Evolutionary conservation across 2,113 vertebrate genomes (phyloP).

Genomic region (Cranoglanis bouderius): DNA sequence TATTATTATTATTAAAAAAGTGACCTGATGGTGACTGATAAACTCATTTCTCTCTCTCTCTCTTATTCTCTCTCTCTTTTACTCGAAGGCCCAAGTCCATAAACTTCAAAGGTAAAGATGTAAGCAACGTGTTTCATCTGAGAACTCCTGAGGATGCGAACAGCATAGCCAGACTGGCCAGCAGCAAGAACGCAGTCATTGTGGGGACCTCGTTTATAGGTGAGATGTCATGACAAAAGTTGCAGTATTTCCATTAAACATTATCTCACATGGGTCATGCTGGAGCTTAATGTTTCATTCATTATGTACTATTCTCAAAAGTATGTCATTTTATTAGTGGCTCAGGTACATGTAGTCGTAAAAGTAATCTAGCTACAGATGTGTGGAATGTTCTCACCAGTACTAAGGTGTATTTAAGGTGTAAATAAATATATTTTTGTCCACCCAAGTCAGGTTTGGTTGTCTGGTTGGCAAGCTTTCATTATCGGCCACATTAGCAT

Average conservation of each 20-base stretch:
- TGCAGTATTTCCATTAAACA: not conserved
- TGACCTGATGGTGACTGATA: not conserved
- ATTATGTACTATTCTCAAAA: not conserved
- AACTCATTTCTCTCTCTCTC: not conserved
- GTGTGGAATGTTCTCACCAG: not conserved
- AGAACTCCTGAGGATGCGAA: conserved; percentile 91
- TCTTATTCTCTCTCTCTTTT: not conserved
- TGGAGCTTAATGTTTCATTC: not conserved
- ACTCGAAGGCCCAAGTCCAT: conserved; percentile 84
- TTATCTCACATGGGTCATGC: not conserved
- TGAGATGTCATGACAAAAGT: conserved; percentile 62
- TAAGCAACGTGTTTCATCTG: conserved; percentile 90
- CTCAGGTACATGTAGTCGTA: not conserved
- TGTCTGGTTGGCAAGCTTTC: not conserved
- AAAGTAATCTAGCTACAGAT: not conserved
- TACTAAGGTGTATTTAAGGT: not conserved
- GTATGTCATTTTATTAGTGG: not conserved
- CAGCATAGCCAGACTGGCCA: conserved; percentile 85
- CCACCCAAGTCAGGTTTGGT: not conserved
- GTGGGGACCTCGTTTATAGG: conserved; percentile 95
- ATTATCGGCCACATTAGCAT: not conserved
- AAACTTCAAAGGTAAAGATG: conserved; percentile 91
- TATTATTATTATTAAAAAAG: no score
- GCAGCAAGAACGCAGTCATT: conserved; percentile 88
- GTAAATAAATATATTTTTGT: not conserved